A percentile compares a stretch with the other conserved stretches of the same genome.
Evolutionary conservation across 2,797 vertebrate genomes (phyloP).

Genomic region (Poeciliopsis gracilis): DNA sequence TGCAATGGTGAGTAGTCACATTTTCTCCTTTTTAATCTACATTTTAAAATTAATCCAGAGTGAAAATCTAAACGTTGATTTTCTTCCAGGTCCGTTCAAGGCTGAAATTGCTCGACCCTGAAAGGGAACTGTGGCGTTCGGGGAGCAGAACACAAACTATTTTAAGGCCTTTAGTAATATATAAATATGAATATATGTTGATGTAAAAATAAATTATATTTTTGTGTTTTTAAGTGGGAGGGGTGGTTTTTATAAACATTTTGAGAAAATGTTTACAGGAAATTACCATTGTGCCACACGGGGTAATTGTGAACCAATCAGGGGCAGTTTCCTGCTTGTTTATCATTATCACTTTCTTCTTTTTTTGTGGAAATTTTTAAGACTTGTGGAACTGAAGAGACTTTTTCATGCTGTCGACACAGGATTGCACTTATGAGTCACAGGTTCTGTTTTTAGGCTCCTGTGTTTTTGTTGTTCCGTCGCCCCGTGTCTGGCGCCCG

Average conservation of each 20-base stretch:
- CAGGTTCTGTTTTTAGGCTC: constrained; percentile 55
- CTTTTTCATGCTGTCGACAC: constrained; percentile 59
- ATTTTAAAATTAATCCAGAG: background rate
- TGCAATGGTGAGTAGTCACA: constrained; percentile 52
- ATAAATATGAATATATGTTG: constrained; percentile 57
- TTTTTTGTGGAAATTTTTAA: constrained; percentile 13
- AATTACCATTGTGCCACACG: constrained; percentile 77
- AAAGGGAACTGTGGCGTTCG: constrained; percentile 80
- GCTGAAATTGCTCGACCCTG: constrained; percentile 58
- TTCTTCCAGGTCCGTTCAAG: constrained; percentile 63
- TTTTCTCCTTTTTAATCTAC: background rate
- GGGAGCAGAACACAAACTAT: constrained; percentile 76
- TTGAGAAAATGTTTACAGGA: constrained; percentile 77
- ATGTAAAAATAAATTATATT: constrained; percentile 80
- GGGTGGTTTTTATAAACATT: constrained; percentile 75
- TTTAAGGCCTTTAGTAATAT: constrained; percentile 84
- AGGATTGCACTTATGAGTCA: constrained; percentile 74
- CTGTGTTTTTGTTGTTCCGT: constrained; percentile 26
- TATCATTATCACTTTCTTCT: constrained; percentile 3
- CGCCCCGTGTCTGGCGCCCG: constrained; percentile 39
- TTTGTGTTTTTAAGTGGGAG: constrained; percentile 73
- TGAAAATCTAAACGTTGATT: constrained; percentile 1
- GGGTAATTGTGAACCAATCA: constrained; percentile 72
- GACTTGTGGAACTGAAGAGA: constrained; percentile 58
- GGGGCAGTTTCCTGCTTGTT: constrained; percentile 62